Percentiles rank a stretch among this genome's conserved stretches.
Evolutionary conservation across 2,888 invertebrate species (phyloP).

Genomic region (Baronia brevicornis): DNA sequence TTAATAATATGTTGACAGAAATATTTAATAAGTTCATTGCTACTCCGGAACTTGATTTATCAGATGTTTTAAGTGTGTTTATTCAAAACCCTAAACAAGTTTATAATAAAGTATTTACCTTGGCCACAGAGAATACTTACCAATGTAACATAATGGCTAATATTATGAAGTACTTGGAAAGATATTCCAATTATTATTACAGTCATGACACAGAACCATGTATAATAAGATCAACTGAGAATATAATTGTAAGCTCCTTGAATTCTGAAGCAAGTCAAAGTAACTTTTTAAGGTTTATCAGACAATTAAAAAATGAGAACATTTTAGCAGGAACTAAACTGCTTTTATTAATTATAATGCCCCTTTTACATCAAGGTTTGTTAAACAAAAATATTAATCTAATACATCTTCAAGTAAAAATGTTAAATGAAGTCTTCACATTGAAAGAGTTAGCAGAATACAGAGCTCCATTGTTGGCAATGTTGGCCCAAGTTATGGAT

Average conservation of each 20-base stretch:
- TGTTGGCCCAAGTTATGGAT: conserved; percentile 56
- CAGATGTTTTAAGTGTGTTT: conserved; percentile 45
- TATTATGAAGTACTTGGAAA: conserved; percentile 40
- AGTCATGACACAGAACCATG: conserved; percentile 47
- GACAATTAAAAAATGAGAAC: conserved; percentile 35
- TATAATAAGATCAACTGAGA: conserved; percentile 37
- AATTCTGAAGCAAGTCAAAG: conserved; percentile 35
- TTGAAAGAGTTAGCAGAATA: conserved; percentile 42
- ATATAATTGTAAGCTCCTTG: conserved; percentile 29
- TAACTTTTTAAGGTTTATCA: conserved; percentile 46
- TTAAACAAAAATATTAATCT: conserved; percentile 32
- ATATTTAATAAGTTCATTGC: conserved; percentile 55
- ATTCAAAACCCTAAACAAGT: conserved; percentile 51
- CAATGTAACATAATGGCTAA: conserved; percentile 51
- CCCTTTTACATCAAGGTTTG: conserved; percentile 47
- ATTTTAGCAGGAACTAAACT: conserved; percentile 42
- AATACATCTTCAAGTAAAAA: conserved; percentile 39
- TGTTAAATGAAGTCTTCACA: conserved; percentile 37
- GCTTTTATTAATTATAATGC: conserved; percentile 53
- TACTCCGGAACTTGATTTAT: conserved; percentile 35
- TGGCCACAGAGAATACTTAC: conserved; percentile 45
- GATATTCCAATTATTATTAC: conserved; percentile 49
- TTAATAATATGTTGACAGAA: conserved; percentile 36
- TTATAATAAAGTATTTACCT: conserved; percentile 42
- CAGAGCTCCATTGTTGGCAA: conserved; percentile 55